Evolutionary conservation across 2,888 invertebrate genomes (phyloP).

Genomic region (Leptopterna dolabrata): DNA sequence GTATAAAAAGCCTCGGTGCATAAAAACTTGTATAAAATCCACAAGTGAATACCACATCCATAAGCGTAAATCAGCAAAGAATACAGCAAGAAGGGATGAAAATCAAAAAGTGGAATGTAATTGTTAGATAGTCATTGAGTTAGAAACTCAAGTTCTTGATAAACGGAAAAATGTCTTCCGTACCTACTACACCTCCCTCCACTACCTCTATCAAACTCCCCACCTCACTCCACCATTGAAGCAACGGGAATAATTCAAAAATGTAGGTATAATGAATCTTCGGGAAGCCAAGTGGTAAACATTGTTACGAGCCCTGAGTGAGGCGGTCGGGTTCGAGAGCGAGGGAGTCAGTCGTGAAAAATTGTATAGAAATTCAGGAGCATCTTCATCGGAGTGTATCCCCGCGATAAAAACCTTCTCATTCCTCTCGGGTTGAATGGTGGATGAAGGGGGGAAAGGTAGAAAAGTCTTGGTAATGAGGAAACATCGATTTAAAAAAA

Average conservation of each 20-base stretch:
- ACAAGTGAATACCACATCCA: too few relatives aligned
- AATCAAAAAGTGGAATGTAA: too few relatives aligned
- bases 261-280: conserved; percentile 38
- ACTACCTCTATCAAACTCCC: background rate
- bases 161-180: background rate
- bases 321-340: background rate
- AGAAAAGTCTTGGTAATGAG: conserved; percentile 27
- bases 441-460: background rate
- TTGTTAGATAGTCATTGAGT: too few relatives aligned
- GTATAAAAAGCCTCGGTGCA: too few relatives aligned
- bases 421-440: conserved; percentile 36
- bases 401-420: conserved; percentile 31
- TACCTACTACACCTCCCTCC: background rate
- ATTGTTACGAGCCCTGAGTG: background rate
- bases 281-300: conserved; percentile 32
- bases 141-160: background rate
- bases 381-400: conserved; percentile 50
- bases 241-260: background rate
- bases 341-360: background rate
- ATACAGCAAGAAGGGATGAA: too few relatives aligned
- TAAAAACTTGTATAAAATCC: too few relatives aligned
- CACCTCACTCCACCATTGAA: background rate
- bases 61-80: too few relatives aligned
- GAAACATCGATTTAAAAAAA: conserved; percentile 23
- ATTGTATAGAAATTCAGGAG: conserved; percentile 34